These are phyloP conservation scores for Podocnemis expansa DNA, from an alignment of 2,113 vertebrate genomes.

Conservation along the genomic window DNA sequence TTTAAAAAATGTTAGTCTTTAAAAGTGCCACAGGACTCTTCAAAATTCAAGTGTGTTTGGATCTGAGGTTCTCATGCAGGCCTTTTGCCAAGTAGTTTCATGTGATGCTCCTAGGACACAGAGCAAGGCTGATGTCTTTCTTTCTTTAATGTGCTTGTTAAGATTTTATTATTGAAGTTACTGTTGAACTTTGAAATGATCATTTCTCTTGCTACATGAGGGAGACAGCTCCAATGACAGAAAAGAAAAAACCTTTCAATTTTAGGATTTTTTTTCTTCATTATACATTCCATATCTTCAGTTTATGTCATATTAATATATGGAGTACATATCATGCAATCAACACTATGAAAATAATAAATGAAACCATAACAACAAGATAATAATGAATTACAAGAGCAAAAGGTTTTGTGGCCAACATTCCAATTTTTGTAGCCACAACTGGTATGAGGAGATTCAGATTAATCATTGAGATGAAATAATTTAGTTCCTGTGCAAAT, in stretches of 20 bases:
- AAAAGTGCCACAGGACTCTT: no score
- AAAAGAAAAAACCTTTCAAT: background rate
- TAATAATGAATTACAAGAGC: slow-evolving; percentile 41
- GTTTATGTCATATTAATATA: slow-evolving; percentile 42
- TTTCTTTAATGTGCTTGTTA: no score
- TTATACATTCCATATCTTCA: slow-evolving; percentile 12
- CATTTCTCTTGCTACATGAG: no score
- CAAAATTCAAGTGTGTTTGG: background rate
- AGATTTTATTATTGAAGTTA: no score
- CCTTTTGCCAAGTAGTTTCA: background rate
- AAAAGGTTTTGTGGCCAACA: background rate
- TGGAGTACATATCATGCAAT: background rate
- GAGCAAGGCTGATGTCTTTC: no score
- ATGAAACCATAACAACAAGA: background rate
- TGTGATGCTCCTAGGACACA: background rate
- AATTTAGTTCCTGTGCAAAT: slow-evolving; percentile 10
- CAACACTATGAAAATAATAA: slow-evolving; percentile 16
- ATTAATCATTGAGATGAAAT: background rate
- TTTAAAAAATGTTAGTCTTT: no score
- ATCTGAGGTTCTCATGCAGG: background rate
- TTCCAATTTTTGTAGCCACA: slow-evolving; percentile 3
- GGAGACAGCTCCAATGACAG: background rate
- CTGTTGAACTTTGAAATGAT: no score
- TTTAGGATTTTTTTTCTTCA: no score
- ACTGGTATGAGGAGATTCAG: background rate